Base-by-base conservation (phyloP, 2,888 invertebrate species). In the Eupithecia pulchellata region DNA sequence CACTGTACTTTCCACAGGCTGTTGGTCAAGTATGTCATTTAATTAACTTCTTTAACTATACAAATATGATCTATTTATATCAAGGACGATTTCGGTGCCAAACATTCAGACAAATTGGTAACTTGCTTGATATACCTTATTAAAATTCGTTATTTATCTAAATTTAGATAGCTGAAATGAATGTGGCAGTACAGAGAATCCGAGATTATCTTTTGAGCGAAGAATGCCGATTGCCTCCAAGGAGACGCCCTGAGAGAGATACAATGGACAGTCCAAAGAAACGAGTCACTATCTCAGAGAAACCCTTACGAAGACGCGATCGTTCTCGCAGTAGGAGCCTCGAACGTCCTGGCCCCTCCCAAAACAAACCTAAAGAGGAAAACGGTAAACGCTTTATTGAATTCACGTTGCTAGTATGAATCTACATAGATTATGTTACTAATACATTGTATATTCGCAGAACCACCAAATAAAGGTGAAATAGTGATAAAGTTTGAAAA, bases 1-100 rank as follows among this genome's bases (percentile, higher is more conserved):
- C 96, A 47, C 94, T 97, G 32, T 97, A 96, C 82, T 97, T 97
- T 81, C 95, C 95, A 11, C 95, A 95, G 80, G 91, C 91, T 68
- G 89, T 94, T 72, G 93, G 93, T 71, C 93, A 94, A 79, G 93
- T 93, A 83, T 81, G 72, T 42, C 13, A 17, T 27, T 57, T 29
- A 17, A 29, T 27, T 27, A 29, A 14, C 55, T 13, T 2, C 55
- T 17, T 57, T 4, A 55, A 55, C 34, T 17, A 39, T 4, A 39
- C 14, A 2, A 17, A 4, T 39, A 17, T 17, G 6, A 20, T 47
- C 9, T 47, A n/a, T 1, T 4, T 47, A 47, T 20, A 47, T 47
- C 4, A 2, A 47, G 11, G 20, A n/a, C 17, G 39, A 47, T 47
- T 47, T 20, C 20, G 2, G 20, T n/a, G n/a, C 42, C 17, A n/a